Percentiles rank a stretch among this genome's conserved stretches.
Conservation (phyloP, 2,797 vertebrate genomes). For the Sebastes nivosus region DNA sequence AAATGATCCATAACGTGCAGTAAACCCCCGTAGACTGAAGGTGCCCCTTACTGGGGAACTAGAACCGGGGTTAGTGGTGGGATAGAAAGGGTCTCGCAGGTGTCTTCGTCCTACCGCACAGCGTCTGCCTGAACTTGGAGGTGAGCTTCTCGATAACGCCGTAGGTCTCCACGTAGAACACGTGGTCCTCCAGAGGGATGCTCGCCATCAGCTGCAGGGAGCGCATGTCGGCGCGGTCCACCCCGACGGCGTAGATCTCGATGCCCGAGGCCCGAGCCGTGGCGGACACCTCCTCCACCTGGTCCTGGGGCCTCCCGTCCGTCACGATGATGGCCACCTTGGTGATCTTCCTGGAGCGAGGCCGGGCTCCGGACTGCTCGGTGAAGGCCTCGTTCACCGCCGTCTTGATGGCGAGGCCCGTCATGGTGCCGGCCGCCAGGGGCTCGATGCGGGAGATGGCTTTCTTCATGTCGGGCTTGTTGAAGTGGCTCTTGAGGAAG, state of each 20-base stretch:
- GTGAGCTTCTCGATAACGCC: conserved; percentile 95
- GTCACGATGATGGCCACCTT: conserved; percentile 95
- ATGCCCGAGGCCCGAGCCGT: conserved; percentile 77
- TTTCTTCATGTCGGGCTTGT: conserved; percentile 86
- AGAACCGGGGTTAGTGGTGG: conserved; percentile 60
- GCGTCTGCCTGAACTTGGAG: conserved; percentile 90
- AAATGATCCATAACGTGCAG: conserved; percentile 29
- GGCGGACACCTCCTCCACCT: conserved; percentile 83
- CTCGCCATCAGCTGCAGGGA: conserved; percentile 91
- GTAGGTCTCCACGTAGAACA: conserved; percentile 95
- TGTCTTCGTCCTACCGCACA: conserved; percentile 86
- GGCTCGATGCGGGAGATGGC: conserved; percentile 91
- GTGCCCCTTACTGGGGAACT: conserved; percentile 55
- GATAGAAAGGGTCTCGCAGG: conserved; percentile 8
- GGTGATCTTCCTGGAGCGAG: conserved; percentile 86
- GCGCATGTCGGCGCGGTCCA: conserved; percentile 89
- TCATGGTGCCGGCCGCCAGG: conserved; percentile 96
- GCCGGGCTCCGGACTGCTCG: conserved; percentile 89
- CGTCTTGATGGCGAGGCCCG: conserved; percentile 93
- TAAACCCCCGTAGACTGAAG: conserved; percentile 61
- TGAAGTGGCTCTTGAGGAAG: conserved; percentile 89
- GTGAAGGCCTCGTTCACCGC: conserved; percentile 94
- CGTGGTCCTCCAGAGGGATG: conserved; percentile 90
- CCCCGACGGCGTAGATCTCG: conserved; percentile 89
- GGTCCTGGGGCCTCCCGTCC: conserved; percentile 94